Evolutionary conservation across 2,888 invertebrate genomes (phyloP).

Genomic region (Hypolimnas misippus): DNA sequence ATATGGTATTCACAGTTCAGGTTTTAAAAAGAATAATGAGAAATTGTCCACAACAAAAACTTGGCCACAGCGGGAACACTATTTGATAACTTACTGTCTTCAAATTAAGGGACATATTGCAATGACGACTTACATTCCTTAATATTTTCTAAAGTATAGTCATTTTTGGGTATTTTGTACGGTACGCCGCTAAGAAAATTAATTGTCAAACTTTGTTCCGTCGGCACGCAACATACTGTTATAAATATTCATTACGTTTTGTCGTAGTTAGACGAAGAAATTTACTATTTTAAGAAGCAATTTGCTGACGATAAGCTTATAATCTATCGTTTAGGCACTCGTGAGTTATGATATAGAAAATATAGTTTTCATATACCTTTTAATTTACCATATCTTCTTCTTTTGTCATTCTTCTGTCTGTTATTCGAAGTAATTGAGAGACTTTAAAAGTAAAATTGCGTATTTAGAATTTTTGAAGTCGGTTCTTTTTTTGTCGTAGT

Average conservation of each 20-base stretch:
- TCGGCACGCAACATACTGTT: conserved; percentile 44
- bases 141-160: conserved; percentile 11
- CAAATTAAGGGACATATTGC: conserved; percentile 13
- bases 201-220: conserved; percentile 60
- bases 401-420: too few species aligned
- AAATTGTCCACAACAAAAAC: neutral
- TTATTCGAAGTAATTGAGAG: too few species aligned
- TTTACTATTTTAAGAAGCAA: conserved; percentile 6
- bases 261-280: conserved; percentile 7
- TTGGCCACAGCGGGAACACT: neutral
- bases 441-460: too few species aligned
- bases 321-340: neutral
- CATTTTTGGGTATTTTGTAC: conserved; percentile 46
- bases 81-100: neutral
- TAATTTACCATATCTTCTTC: too few species aligned
- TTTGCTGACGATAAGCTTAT: neutral
- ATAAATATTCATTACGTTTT: conserved; percentile 30
- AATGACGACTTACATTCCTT: conserved; percentile 3
- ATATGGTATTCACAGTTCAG: too few species aligned
- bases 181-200: conserved; percentile 50
- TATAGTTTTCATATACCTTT: too few species aligned
- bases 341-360: too few species aligned
- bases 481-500: too few species aligned
- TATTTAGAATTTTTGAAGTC: too few species aligned
- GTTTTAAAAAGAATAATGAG: neutral